Conservation (phyloP, 2,888 invertebrate genomes). For the Theristus sp. region DNA sequence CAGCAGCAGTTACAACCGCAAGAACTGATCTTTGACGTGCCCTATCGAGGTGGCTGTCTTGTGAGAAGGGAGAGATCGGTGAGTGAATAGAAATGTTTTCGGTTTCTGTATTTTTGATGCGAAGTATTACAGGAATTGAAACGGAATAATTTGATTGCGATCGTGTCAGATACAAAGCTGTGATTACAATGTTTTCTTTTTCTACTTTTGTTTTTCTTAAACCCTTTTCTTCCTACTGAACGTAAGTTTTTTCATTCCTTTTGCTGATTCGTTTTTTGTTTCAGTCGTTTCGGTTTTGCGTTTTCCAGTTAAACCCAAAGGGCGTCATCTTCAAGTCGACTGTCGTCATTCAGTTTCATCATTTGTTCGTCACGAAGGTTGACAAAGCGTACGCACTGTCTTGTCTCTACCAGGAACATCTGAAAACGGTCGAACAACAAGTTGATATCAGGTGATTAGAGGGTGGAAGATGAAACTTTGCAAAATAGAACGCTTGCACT, state of each 20-base stretch:
- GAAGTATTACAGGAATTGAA: no score
- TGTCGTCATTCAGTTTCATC: conserved; percentile 22
- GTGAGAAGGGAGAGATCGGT: conserved; percentile 14
- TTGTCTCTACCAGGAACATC: conserved; percentile 16
- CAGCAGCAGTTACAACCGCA: conserved; percentile 11
- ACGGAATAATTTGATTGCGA: no score
- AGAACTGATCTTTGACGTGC: conserved; percentile 21
- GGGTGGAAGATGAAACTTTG: no score
- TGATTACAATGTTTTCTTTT: neutral
- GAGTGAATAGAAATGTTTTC: neutral
- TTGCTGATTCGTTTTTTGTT: no score
- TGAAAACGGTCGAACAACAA: neutral
- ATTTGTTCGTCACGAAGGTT: conserved; percentile 19
- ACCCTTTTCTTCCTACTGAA: neutral
- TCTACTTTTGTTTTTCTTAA: neutral
- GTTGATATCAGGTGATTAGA: conserved; percentile 1
- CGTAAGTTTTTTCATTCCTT: neutral
- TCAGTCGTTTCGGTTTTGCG: neutral
- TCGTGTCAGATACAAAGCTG: no score
- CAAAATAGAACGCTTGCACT: no score
- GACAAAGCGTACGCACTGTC: conserved; percentile 15
- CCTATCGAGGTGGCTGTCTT: conserved; percentile 20
- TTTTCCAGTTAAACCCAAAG: conserved; percentile 13
- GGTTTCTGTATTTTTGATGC: neutral
- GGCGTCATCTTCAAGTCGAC: conserved; percentile 17